Conservation (phyloP, 2,888 invertebrate genomes). For the Philereme transversata region DNA sequence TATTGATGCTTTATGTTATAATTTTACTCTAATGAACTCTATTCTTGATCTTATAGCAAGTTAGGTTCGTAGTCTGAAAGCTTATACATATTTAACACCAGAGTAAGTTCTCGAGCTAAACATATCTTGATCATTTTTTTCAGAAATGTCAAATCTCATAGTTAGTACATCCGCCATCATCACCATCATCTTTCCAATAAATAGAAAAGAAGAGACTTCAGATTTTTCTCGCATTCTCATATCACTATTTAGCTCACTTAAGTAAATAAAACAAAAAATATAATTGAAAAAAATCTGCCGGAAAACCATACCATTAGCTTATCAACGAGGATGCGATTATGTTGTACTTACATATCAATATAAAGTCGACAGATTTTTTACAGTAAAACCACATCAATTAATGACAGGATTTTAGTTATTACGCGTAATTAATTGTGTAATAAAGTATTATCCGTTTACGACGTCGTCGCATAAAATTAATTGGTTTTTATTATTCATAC, state of each 20-base stretch:
- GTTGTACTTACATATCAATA: slow-evolving; percentile 7
- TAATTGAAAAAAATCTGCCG: slow-evolving; percentile 6
- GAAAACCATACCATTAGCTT: slow-evolving; percentile 10
- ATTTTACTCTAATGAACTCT: slow-evolving; percentile 5
- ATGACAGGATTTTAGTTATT: slow-evolving; percentile 1
- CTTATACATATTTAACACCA: too few relatives aligned
- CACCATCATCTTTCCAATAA: too few relatives aligned
- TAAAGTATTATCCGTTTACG: not conserved
- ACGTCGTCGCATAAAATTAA: not conserved
- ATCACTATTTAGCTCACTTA: too few relatives aligned
- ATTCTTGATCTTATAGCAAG: too few relatives aligned
- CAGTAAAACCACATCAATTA: not conserved
- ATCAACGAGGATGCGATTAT: slow-evolving; percentile 24
- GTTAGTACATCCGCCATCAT: too few relatives aligned
- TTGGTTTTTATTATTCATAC: not conserved
- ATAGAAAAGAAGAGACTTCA: too few relatives aligned
- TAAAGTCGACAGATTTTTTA: not conserved
- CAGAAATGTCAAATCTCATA: too few relatives aligned
- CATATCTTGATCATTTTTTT: too few relatives aligned
- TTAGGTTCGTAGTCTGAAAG: too few relatives aligned
- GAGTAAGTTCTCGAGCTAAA: too few relatives aligned
- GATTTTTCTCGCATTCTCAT: too few relatives aligned
- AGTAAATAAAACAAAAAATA: not conserved
- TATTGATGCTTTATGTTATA: slow-evolving; percentile 10
- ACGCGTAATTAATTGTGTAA: not conserved